Evolutionary conservation across 2,113 vertebrate genomes (phyloP).

Genomic region (Spheniscus mendiculus): DNA sequence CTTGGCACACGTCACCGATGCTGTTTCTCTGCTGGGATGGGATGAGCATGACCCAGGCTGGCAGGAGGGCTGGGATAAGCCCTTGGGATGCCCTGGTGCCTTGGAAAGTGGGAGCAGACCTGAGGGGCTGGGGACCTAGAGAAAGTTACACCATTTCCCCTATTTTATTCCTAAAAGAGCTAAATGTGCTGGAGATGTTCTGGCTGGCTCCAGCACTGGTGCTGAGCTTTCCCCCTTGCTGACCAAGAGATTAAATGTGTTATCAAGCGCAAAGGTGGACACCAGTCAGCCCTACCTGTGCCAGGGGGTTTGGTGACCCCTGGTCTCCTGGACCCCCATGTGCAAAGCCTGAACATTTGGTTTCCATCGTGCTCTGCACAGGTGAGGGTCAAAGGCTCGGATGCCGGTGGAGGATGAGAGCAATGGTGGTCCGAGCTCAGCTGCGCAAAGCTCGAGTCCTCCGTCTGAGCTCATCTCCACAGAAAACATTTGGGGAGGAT

Average conservation of each 20-base stretch:
- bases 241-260: background rate
- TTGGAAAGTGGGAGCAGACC: background rate
- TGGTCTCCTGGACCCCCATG: background rate
- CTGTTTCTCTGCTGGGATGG: background rate
- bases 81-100: background rate
- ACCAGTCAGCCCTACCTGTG: background rate
- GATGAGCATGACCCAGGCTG: accelerated
- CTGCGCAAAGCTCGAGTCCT: background rate
- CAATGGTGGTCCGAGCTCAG: background rate
- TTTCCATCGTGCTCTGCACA: background rate
- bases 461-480: background rate
- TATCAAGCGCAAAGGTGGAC: background rate
- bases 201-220: background rate
- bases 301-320: background rate
- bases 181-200: background rate
- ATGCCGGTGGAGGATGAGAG: accelerated
- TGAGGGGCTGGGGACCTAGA: background rate
- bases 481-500: conserved; percentile 34
- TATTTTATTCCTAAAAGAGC: background rate
- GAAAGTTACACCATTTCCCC: background rate
- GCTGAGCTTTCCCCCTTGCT: background rate
- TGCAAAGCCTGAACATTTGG: background rate
- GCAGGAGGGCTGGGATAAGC: background rate
- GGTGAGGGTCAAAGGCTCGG: background rate
- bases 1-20: background rate